A percentile compares a stretch with the other conserved stretches of the same genome.
Conservation (phyloP, 2,113 vertebrate species). For the Telmatochromis brichardi region DNA sequence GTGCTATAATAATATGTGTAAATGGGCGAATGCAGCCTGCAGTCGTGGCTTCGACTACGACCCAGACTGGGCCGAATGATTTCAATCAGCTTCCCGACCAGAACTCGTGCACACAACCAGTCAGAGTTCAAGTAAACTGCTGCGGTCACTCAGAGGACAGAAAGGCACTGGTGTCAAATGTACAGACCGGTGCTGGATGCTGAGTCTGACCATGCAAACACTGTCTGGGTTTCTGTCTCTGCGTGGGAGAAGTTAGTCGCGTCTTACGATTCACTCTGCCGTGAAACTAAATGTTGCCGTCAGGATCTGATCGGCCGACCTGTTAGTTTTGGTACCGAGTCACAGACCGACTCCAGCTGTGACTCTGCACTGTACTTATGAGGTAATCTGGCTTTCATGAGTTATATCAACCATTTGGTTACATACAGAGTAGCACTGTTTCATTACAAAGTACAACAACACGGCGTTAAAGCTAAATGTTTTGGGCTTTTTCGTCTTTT, state of each 20-base stretch:
- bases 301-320: neutral
- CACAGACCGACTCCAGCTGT: neutral
- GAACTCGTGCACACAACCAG: neutral
- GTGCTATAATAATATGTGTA: neutral
- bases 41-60: neutral
- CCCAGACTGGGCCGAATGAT: neutral
- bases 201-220: neutral
- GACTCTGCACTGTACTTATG: conserved; percentile 44
- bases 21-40: neutral
- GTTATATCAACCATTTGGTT: conserved; percentile 42
- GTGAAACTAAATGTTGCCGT: neutral
- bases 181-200: neutral
- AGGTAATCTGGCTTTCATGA: conserved; percentile 70
- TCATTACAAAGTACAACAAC: conserved; percentile 59
- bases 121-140: neutral
- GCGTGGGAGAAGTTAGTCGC: neutral
- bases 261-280: neutral
- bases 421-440: conserved; percentile 55
- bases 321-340: neutral
- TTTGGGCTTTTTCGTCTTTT: conserved; percentile 30
- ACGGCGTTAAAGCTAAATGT: conserved; percentile 62
- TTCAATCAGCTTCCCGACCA: neutral
- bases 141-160: neutral
- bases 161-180: neutral
- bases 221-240: neutral